These are phyloP conservation scores for Galerucella pusilla DNA, from an alignment of 2,888 invertebrate species.

Conservation along the genomic window DNA sequence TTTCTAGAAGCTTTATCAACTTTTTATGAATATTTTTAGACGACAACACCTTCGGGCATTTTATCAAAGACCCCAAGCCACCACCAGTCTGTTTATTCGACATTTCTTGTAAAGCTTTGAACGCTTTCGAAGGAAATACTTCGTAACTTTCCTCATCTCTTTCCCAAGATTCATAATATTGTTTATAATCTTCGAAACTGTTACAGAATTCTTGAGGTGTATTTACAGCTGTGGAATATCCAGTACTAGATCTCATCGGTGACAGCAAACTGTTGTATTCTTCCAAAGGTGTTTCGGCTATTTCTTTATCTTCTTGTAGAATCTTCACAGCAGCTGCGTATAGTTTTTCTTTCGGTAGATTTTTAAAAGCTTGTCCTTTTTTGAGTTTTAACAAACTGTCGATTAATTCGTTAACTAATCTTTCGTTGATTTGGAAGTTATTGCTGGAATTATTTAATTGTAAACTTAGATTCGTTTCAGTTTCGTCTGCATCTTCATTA, in stretches of 20 bases:
- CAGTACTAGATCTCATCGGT: conserved; percentile 59
- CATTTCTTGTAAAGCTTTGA: conserved; percentile 68
- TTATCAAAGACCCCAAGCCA: conserved; percentile 68
- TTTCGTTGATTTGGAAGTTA: conserved; percentile 68
- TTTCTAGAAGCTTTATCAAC: conserved; percentile 63
- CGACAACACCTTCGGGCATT: conserved; percentile 73
- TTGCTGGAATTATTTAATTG: conserved; percentile 52
- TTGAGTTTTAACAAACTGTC: conserved; percentile 70
- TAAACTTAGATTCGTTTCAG: neutral
- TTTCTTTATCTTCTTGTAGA: conserved; percentile 69
- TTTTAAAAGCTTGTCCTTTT: conserved; percentile 68
- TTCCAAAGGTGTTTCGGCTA: conserved; percentile 64
- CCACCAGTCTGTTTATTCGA: conserved; percentile 60
- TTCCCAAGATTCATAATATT: conserved; percentile 70
- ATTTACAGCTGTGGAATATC: conserved; percentile 66
- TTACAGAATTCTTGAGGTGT: conserved; percentile 66
- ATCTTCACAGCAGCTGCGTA: conserved; percentile 70
- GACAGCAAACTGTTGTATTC: conserved; percentile 60
- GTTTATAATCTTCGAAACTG: conserved; percentile 67
- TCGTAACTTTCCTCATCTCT: conserved; percentile 63
- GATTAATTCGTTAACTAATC: conserved; percentile 70
- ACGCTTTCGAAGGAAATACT: conserved; percentile 70
- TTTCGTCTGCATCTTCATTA: conserved; percentile 59
- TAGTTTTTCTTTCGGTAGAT: conserved; percentile 70
- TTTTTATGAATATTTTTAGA: conserved; percentile 70